phyloP scores from a whole-genome alignment of 2,113 vertebrate genomes.

The Furnarius figulus region DNA sequence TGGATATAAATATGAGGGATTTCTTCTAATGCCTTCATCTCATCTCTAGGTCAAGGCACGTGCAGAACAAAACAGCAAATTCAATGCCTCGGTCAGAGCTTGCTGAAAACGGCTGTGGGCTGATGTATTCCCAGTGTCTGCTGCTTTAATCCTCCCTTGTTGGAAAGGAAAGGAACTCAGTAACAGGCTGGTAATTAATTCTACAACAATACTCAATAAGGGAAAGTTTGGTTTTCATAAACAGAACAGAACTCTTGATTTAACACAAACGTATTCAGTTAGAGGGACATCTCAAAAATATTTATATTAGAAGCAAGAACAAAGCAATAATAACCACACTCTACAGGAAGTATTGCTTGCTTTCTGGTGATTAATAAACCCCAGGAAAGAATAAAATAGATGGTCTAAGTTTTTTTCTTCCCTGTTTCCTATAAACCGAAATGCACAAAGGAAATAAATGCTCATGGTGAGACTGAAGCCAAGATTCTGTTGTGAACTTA shows the following conservation, averaged over 20 bases:
- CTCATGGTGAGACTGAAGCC: not conserved
- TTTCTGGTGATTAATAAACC: constrained; percentile 10
- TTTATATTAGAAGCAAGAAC: not conserved
- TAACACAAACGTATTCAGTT: not conserved
- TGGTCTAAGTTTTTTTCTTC: not conserved
- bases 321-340: not conserved
- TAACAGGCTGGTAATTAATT: not conserved
- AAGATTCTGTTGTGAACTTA: not conserved
- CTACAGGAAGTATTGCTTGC: not conserved
- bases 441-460: not conserved
- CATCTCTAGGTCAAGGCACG: not conserved
- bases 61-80: not conserved
- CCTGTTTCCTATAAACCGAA: not conserved
- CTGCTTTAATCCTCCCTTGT: not conserved
- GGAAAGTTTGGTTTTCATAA: not conserved
- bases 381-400: not conserved
- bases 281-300: not conserved
- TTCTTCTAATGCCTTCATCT: not conserved
- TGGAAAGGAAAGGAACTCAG: not conserved
- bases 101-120: not conserved
- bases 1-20: not conserved
- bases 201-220: constrained; percentile 4
- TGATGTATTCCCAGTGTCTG: not conserved
- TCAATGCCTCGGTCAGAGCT: not conserved
- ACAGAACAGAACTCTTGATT: not conserved